Evolutionary conservation across 2,113 vertebrate species (phyloP).

Genomic region (Paracanthobrama guichenoti): DNA sequence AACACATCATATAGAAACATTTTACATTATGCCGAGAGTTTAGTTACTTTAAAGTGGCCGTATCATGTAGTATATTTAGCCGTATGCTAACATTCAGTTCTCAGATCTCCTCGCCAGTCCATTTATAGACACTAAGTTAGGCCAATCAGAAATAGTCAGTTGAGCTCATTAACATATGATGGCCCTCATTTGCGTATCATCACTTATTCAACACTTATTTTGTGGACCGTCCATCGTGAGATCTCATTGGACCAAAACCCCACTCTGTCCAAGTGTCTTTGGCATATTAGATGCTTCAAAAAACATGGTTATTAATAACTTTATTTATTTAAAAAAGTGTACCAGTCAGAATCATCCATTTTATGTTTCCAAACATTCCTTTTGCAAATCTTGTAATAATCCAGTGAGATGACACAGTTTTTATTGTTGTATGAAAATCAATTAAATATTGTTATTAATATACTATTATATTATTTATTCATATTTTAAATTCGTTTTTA

Average conservation of each 20-base stretch:
- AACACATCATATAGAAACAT: background rate
- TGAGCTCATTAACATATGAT: background rate
- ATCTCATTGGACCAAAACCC: background rate
- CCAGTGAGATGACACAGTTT: too few relatives aligned
- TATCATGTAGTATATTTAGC: slow-evolving; percentile 3
- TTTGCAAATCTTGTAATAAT: too few relatives aligned
- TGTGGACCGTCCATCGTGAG: background rate
- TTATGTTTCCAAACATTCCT: background rate
- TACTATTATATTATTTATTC: too few relatives aligned
- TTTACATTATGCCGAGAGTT: background rate
- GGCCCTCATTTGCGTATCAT: background rate
- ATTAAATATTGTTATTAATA: too few relatives aligned
- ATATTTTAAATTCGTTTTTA: too few relatives aligned
- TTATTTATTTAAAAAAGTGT: background rate
- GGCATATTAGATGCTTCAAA: background rate
- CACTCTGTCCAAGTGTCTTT: background rate
- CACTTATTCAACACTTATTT: background rate
- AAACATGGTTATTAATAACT: background rate
- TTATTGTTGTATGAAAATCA: too few relatives aligned
- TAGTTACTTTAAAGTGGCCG: slow-evolving; percentile 5
- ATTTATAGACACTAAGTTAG: background rate
- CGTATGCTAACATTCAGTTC: background rate
- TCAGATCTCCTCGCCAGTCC: background rate
- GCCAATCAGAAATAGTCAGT: slow-evolving; percentile 10
- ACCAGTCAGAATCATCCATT: background rate